Evolutionary conservation across 2,888 invertebrate species (phyloP).

Genomic region (Chrysina gloriosa): DNA sequence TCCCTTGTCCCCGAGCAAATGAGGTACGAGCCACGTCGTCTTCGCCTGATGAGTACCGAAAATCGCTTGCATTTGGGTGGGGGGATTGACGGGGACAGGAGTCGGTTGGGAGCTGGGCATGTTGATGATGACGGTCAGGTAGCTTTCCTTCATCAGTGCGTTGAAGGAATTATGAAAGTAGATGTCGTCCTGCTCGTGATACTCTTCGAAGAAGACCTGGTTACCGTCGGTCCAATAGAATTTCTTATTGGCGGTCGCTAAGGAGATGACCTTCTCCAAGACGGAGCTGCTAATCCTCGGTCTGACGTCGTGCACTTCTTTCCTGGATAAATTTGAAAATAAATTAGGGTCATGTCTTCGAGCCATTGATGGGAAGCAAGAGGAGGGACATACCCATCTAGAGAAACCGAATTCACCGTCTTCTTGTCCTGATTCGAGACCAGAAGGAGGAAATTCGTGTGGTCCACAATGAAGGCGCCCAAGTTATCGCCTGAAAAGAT

Average conservation of each 20-base stretch:
- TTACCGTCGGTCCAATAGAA: conserved; percentile 90
- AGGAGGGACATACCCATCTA: conserved; percentile 76
- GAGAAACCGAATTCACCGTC: conserved; percentile 82
- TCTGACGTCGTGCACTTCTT: conserved; percentile 78
- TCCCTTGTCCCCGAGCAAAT: conserved; percentile 80
- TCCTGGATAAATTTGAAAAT: conserved; percentile 62
- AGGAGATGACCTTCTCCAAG: conserved; percentile 79
- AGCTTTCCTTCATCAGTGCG: conserved; percentile 62
- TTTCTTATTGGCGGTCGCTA: conserved; percentile 79
- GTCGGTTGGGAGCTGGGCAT: conserved; percentile 81
- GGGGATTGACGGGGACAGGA: conserved; percentile 83
- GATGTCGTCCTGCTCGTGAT: conserved; percentile 73
- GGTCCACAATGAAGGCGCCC: conserved; percentile 87
- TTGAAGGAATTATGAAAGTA: conserved; percentile 85
- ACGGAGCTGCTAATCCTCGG: conserved; percentile 80
- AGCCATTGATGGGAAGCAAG: no score
- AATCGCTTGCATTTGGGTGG: conserved; percentile 82
- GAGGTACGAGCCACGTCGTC: conserved; percentile 85
- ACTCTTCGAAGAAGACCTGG: conserved; percentile 83
- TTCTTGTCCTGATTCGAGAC: conserved; percentile 80
- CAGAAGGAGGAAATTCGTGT: conserved; percentile 82
- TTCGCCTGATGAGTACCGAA: conserved; percentile 81
- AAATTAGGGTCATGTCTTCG: background rate
- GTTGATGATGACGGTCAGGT: conserved; percentile 66
- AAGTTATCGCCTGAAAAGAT: conserved; percentile 76